phyloP scores from a whole-genome alignment of 2,113 vertebrate genomes.

The Ameiurus melas region DNA sequence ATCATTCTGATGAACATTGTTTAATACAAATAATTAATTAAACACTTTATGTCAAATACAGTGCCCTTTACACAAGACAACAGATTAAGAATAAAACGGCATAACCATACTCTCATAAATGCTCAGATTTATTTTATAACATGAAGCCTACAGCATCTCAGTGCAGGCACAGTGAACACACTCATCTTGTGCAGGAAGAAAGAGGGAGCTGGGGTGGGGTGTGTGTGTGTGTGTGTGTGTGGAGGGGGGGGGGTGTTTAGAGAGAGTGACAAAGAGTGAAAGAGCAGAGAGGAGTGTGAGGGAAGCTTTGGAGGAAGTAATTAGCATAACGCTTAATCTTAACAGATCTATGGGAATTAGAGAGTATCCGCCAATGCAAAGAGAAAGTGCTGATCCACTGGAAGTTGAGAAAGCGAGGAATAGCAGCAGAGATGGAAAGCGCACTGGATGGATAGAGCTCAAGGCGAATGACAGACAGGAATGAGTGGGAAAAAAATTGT shows the following conservation, averaged over 20 bases:
- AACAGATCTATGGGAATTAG: constrained; percentile 44
- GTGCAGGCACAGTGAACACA: constrained; percentile 8
- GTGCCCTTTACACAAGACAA: not conserved
- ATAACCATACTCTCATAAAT: not conserved
- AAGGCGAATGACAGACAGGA: constrained; percentile 13
- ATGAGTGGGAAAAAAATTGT: not conserved
- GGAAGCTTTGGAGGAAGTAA: constrained; percentile 12
- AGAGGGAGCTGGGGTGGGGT: not conserved
- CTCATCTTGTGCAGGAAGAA: constrained; percentile 19
- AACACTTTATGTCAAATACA: too few relatives aligned
- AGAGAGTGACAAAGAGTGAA: constrained; percentile 15
- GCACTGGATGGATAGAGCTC: not conserved
- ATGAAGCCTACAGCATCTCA: constrained; percentile 1
- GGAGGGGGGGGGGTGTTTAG: not conserved
- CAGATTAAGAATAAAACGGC: not conserved
- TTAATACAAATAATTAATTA: not conserved
- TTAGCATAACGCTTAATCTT: constrained; percentile 49
- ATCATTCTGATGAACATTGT: not conserved
- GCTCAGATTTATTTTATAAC: not conserved
- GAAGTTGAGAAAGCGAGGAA: constrained; percentile 11
- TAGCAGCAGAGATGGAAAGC: not conserved
- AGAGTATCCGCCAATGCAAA: not conserved
- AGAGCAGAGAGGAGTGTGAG: constrained; percentile 2
- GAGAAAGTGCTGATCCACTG: constrained; percentile 23
- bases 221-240: too few relatives aligned